phyloP scores from a whole-genome alignment of 2,888 invertebrate species.

The Lampropteryx suffumata region DNA sequence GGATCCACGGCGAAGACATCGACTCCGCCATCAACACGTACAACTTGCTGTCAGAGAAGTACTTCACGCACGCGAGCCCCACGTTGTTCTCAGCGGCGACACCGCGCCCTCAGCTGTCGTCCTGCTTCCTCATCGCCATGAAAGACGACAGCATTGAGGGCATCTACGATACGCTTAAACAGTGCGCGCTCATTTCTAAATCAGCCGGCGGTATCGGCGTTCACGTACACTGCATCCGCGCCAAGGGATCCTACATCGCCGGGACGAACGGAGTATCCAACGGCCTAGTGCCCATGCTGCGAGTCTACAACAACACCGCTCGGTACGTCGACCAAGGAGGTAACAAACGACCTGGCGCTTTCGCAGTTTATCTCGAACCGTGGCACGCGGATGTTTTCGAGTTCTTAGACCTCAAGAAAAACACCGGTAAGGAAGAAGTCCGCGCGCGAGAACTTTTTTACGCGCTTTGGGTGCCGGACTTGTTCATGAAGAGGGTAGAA shows the following conservation, averaged over 20 bases:
- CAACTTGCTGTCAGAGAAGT: conserved; percentile 95
- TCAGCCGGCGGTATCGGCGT: conserved; percentile 98
- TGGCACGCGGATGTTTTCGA: conserved; percentile 99
- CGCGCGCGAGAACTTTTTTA: conserved; percentile 98
- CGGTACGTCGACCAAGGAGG: conserved; percentile 99
- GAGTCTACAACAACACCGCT: conserved; percentile 97
- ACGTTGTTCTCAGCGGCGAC: conserved; percentile 98
- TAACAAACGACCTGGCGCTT: conserved; percentile 98
- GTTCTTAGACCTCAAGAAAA: conserved; percentile 96
- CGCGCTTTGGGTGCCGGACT: conserved; percentile 98
- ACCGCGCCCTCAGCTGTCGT: conserved; percentile 94
- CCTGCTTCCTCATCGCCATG: conserved; percentile 98
- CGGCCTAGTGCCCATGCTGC: conserved; percentile 97
- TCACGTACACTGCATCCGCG: conserved; percentile 97
- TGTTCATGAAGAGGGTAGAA: conserved; percentile 98
- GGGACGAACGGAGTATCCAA: conserved; percentile 98
- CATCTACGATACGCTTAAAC: conserved; percentile 94
- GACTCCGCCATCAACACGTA: conserved; percentile 97
- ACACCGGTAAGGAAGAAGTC: conserved; percentile 97
- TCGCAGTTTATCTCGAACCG: conserved; percentile 98
- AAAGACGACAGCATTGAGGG: conserved; percentile 97
- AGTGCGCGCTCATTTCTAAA: conserved; percentile 98
- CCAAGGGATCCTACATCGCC: conserved; percentile 94
- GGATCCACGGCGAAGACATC: conserved; percentile 97
- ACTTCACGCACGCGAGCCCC: conserved; percentile 99